Conservation (phyloP, 2,888 invertebrate genomes). For the Phorcus lineatus region DNA sequence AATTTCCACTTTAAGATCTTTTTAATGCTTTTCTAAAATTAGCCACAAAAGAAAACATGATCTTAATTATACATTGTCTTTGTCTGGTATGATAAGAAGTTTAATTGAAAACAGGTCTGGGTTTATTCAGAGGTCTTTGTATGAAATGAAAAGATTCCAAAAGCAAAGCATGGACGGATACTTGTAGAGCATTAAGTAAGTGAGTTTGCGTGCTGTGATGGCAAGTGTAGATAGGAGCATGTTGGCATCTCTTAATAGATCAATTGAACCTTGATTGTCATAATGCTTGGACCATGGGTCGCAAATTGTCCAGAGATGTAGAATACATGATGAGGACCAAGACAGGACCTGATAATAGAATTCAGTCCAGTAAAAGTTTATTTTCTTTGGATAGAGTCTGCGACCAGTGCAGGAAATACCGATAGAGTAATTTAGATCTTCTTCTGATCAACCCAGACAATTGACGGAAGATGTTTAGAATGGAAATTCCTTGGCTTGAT, state of each 20-base stretch:
- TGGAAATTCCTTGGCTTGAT: neutral
- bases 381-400: conserved; percentile 4
- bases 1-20: neutral
- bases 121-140: neutral
- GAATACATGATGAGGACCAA: neutral
- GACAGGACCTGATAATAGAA: conserved; percentile 3
- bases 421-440: conserved; percentile 7
- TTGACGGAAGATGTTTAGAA: conserved; percentile 9
- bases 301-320: conserved; percentile 9
- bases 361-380: neutral
- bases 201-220: neutral
- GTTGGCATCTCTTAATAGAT: conserved; percentile 16
- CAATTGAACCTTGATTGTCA: conserved; percentile 16
- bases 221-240: conserved; percentile 26
- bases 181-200: neutral
- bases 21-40: neutral
- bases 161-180: neutral
- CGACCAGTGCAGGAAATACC: neutral
- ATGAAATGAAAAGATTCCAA: neutral
- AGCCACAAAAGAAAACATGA: neutral
- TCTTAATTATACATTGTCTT: neutral
- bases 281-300: neutral
- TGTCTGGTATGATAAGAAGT: neutral
- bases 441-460: conserved; percentile 5
- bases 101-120: neutral